phyloP scores from a whole-genome alignment of 2,113 vertebrate species.

The Hydrolagus affinis region DNA sequence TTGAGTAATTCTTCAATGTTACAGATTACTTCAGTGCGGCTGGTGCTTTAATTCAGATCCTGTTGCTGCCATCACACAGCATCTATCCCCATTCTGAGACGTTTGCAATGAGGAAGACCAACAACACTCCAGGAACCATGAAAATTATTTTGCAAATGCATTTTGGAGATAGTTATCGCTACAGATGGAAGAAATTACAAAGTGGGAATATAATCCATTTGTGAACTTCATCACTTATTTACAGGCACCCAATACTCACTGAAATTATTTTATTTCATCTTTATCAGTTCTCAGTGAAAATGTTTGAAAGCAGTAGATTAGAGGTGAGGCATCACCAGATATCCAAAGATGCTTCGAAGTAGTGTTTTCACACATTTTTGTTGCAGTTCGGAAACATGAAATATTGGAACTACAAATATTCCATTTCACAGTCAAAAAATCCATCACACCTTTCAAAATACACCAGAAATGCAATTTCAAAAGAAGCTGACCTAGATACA shows the following conservation, averaged over 20 bases:
- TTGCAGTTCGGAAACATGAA: not conserved
- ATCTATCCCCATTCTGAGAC: not conserved
- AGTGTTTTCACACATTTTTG: not conserved
- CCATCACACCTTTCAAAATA: not conserved
- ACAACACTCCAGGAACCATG: too few relatives aligned
- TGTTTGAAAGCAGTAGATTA: not conserved
- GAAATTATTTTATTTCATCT: not conserved
- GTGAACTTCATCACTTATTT: not conserved
- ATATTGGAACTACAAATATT: not conserved
- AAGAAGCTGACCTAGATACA: too few relatives aligned
- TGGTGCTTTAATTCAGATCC: not conserved
- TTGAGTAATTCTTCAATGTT: conserved; percentile 4
- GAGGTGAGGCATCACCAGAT: not conserved
- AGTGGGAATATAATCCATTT: not conserved
- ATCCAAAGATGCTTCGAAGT: not conserved
- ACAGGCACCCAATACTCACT: not conserved
- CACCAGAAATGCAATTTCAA: not conserved
- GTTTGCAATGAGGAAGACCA: too few relatives aligned
- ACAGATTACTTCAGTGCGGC: not conserved
- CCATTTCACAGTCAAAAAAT: not conserved
- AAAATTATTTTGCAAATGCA: not conserved
- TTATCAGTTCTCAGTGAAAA: not conserved
- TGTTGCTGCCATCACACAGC: not conserved
- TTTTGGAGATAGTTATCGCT: not conserved
- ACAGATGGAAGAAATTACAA: not conserved